Base-by-base conservation (phyloP, 1,140 invertebrate species). In the Battus philenor region DNA sequence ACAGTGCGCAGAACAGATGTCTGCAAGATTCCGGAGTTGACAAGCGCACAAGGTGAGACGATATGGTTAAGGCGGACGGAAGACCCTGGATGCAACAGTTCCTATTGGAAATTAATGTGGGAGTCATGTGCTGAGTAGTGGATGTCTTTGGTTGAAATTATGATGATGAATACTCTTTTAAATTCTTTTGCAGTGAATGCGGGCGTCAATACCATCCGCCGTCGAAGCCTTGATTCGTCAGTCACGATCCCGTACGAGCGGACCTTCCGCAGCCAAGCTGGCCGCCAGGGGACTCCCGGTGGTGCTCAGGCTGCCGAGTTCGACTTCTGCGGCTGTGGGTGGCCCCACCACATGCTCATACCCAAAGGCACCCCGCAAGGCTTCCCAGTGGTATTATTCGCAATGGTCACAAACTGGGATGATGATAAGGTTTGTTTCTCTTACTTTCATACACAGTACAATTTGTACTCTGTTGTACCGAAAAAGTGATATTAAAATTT, bases 301-400 rank as follows among this genome's bases (percentile, higher is more conserved):
- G 65, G 72, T 0, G 63, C 87, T 1, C 68, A 85, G 1, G 86
- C 89, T 18, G 86, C 87, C 0, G 86, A 89, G 59, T 93, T 91
- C 76, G 92, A 93, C 70, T 93, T 93, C 87, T 95, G 94, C 74
- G 93, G 94, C 20, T 96, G 94, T 70, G 94, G 94, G 30, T 95
- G 94, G 94, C 95, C 95, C 1, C 90, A 95, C 31, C 93, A 96
- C 68, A 90, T 96, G 91, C 86, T 96, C 1, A 69, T 95, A 13
- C 91, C 94, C 0, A 93, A 91, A 74, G 95, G 95, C 13, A 90
- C 76, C 1, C 70, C 87, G 1, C 87, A 89, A 45, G 94, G 94
- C 10, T 90, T 90, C 66, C 75, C 83, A 0, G 90, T 91, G 64
- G 89, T 93, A 41, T 69, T 96, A 2, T 96, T 95, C 71, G 90